Evolutionary conservation across 2,888 invertebrate genomes (phyloP), one percentile per base, ranked within the genome.

Genomic region (Cantharis rustica): DNA sequence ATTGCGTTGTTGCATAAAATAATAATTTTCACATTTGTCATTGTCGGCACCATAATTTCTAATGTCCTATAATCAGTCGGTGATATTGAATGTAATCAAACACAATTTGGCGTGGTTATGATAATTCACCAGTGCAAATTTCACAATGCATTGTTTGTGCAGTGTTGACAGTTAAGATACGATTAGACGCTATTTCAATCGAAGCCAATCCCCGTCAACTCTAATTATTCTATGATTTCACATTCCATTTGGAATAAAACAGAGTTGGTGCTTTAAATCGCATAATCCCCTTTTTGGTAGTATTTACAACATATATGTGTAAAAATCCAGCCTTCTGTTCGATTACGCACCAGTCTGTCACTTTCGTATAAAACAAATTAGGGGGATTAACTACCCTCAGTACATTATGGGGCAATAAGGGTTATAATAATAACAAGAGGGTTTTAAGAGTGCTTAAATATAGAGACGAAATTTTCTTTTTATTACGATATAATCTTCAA

Each of bases 161-260:
- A 74, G 73, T 75, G 72, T 80, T 74, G 78, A 78, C 75, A 79
- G 77, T 68, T 69, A 71, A 75, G 78, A 78, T 75, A 72, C 73
- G 79, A 80, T 80, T 79, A 80, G 75, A 73, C 72, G 78, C 77
- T 80, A 80, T 82, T 83, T 81, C 80, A 82, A 82, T 82, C 81
- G 62, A 77, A 78, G 75, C 82, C 84, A 80, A 83, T 80, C 83
- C 83, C 82, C 80, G 84, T 84, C 83, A 81, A 79, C 81, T 80
- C 76, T 81, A 81, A 84, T 83, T 83, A 83, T 80, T 80, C 79
- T 80, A 79, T 80, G 84, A 84, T 83, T 83, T 84, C 79, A 79
- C 82, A 84, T 84, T 84, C 84, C 83, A 81, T 82, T 83, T 83
- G 80, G 74, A 80, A 72, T 72, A 76, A 75, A 75, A 75, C 66